Evolutionary conservation across 2,888 invertebrate species (phyloP), one percentile per base, ranked within the genome.

Genomic region (Dyspetes luteomarginatus): DNA sequence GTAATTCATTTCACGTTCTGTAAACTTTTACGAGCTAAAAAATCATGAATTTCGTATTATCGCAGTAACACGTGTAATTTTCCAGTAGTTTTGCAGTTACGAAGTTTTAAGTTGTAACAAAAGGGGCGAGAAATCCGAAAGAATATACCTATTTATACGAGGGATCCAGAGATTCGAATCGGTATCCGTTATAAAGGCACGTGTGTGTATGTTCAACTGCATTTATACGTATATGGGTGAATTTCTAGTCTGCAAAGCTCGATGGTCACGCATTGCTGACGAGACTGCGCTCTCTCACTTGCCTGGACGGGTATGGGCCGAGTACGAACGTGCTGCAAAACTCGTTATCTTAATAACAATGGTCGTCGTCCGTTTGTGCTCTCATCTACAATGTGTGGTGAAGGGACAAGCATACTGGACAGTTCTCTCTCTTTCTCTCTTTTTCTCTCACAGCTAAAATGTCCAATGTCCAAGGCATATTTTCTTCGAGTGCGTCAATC

Each of bases 341-440:
- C 75, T 80, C 79, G 79, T 80, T 80, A 80, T 80, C 79, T 80
- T 71, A 80, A 80, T 80, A 80, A 75, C 79, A 75, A 80, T 75
- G 62, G 75, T 75, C 55, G 65, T 65, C 60, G 71, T 75, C 65
- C 79, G 60, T 75, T 71, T 79, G 79, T 71, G 41, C 30, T 26
- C 17, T 30, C 19, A 64, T 36, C 43, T 65, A 75, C 75, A 80
- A 65, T 65, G 71, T 75, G 75, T 43, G 50, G 26, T 24, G 36
- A 68, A 74, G 52, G 30, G 17, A 45, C 56, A 41, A 71, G 26
- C 58, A 56, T 56, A 22, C 43, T 22, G 48, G 45, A n/a, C 50
- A 30, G 45, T 41, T 36, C 19, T 5, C 43, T 65, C 19, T 55
- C 26, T 24, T n/a, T 12, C 36, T 7, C 36, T 7, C 36, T 12